Conservation (phyloP, 2,797 vertebrate genomes). For the Alectoris magna region DNA sequence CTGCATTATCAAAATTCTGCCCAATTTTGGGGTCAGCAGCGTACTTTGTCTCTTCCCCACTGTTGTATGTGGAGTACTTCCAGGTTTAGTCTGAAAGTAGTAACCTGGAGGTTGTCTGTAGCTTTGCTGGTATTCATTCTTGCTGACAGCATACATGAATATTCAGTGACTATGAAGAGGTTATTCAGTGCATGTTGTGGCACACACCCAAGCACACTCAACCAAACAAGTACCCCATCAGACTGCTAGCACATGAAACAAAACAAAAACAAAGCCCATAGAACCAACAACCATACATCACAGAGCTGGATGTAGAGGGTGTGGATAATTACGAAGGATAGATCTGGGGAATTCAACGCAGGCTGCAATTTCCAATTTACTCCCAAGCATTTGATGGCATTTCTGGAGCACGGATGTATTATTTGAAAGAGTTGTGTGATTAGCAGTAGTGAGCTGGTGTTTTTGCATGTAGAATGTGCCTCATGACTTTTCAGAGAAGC, state of each 20-base stretch:
- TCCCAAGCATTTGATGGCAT: neutral
- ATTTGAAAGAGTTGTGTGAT: neutral
- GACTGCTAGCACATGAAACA: neutral
- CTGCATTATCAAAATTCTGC: neutral
- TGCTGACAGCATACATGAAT: neutral
- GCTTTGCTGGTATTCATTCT: neutral
- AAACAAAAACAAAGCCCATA: neutral
- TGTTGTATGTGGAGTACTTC: neutral
- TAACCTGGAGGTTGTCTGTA: neutral
- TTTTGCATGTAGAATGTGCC: neutral
- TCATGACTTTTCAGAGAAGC: neutral
- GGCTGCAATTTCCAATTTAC: neutral
- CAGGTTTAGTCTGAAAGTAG: accelerated
- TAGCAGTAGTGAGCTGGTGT: neutral
- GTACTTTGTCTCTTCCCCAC: neutral
- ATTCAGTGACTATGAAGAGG: neutral
- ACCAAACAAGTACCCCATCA: neutral
- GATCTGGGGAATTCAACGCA: neutral
- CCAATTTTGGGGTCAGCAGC: neutral
- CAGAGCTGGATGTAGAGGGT: neutral
- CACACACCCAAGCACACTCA: neutral
- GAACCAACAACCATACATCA: neutral
- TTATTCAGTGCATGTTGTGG: neutral
- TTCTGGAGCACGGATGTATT: neutral
- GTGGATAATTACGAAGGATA: neutral